Conservation (phyloP, 1,140 invertebrate genomes). For the Rhynchophorus ferrugineus region DNA sequence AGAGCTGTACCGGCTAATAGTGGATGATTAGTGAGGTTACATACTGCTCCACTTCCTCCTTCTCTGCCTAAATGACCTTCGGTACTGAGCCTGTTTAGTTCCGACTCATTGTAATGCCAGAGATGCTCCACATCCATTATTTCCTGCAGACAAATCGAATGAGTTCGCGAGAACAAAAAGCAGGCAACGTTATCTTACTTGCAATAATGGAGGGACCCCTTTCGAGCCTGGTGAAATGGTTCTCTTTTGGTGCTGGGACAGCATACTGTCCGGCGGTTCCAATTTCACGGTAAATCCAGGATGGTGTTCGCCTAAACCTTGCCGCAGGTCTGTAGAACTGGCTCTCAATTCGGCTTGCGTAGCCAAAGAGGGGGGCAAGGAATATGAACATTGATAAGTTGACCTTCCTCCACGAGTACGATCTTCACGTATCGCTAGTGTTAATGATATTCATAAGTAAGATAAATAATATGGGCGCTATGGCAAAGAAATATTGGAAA, state of each 20-base stretch:
- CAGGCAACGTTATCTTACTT: conserved; percentile 40
- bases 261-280: conserved; percentile 31
- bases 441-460: no score
- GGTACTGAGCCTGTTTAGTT: conserved; percentile 50
- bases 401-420: conserved; percentile 89
- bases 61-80: conserved; percentile 42
- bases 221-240: conserved; percentile 32
- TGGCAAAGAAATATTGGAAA: no score
- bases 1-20: conserved; percentile 48
- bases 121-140: conserved; percentile 92
- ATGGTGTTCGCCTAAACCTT: conserved; percentile 30
- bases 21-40: conserved; percentile 47
- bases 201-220: conserved; percentile 48
- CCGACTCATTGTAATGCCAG: conserved; percentile 80
- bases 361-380: conserved; percentile 63
- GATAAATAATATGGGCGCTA: no score
- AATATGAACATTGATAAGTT: conserved; percentile 90
- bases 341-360: conserved; percentile 43
- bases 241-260: conserved; percentile 27
- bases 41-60: conserved; percentile 39
- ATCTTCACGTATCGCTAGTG: conserved; percentile 88
- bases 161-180: neutral
- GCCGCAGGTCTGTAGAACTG: conserved; percentile 39
- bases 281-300: conserved; percentile 34
- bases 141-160: conserved; percentile 52